Base-by-base conservation (phyloP, 1,140 invertebrate species). In the Atta texana region DNA sequence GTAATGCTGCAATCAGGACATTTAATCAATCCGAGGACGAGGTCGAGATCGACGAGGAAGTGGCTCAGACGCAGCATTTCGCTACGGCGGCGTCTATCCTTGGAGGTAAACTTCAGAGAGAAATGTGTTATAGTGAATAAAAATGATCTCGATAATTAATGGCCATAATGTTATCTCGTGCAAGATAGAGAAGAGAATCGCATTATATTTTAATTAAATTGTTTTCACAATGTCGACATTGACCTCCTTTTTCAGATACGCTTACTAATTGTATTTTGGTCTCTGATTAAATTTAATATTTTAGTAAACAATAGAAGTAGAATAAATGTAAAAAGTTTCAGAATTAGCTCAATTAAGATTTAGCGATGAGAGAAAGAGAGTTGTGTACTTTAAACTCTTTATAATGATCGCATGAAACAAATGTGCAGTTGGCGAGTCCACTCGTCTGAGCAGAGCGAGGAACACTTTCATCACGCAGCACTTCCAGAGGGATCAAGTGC, bases 401-500 rank as follows among this genome's bases (percentile, higher is more conserved):
- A 10, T 14, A 34, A 69, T 21, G 31, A 63, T 49, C 2, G 34
- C 14, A 7, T 18, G n/a, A 1, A 55, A 28, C 34, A 6, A 57
- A 82, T 71, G 2, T 63, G 16, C 76, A 92, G 92, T 90, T 77
- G 90, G 87, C 55, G 94, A 95, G 51, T 92, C 94, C 1, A 92
- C 91, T 0, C 93, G 94, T 59, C 76, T 93, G 34, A 94, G 93
- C 74, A 92, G 94, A 82, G 93, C 94, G 7, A 90, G 94, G 53
- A 94, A 90, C 66, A 77, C 94, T 12, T 94, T 93, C 74, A 82
- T 88, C 12, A 92, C 88, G 88, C 21, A 85, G 51, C 91, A 93
- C 64, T 94, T 93, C 63, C 92, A 93, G 53, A 89, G 91, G 21
- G 92, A 94, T 88, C 91, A 93, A 78, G 85, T 91, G 18, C 90